Evolutionary conservation across 2,888 invertebrate species (phyloP), one percentile per base, ranked within the genome.

Genomic region (Parochlus steinenii): DNA sequence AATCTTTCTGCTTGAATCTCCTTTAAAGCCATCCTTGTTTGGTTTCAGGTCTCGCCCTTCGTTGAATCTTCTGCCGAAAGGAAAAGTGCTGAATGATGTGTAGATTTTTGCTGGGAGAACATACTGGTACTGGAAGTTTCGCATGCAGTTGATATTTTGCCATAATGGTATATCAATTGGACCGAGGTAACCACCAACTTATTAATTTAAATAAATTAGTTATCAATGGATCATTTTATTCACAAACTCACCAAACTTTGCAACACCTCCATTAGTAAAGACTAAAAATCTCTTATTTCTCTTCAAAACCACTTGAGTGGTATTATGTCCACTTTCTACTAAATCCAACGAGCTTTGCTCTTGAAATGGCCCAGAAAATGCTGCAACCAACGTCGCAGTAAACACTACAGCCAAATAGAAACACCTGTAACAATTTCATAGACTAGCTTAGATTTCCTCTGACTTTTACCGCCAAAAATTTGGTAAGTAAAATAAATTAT

Each of bases 111-210:
- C 19, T 19, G 37, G 37, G 6, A 26, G 10, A n/a, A 16, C 22
- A 32, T 27, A 37, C 22, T 39, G 39, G n/a, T 11, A 32, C 18
- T 39, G 39, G 15, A 39, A 18, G 27, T 37, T 37, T 14, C 27
- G 28, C 4, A 30, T 22, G 18, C 37, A 37, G 18, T 33, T 37
- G 6, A 39, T 32, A 25, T 25, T 32, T 23, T 28, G 37, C 18
- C 29, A 30, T 27, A 14, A 11, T 18, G 31, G 31, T 5, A 36
- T 30, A 11, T 37, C 30, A 12, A 39, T 31, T 17, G 37, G 37
- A 6, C 31, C 37, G 4, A 37, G 15, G 23, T 27, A 31, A 16
- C 37, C 37, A 11, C 18, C 19, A 11, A 31, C 11, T 10, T 11
- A 7, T 18, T 15, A 5, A 11, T 19, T 19, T 3, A 12, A 24